Base-by-base conservation (phyloP, 1,140 invertebrate species). In the Adoxophyes honmai region DNA sequence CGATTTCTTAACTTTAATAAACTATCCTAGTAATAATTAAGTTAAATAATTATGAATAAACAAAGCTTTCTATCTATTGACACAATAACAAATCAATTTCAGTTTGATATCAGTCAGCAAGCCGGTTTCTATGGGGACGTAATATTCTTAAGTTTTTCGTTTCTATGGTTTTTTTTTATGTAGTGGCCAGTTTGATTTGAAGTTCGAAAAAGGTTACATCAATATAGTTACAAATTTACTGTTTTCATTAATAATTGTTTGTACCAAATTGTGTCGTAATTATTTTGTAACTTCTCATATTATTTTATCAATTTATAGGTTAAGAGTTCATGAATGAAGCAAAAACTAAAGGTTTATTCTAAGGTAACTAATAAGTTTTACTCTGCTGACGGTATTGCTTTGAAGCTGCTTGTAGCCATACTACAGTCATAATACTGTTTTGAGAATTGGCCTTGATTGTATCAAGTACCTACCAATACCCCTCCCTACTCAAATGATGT, bases 341-440 rank as follows among this genome's bases (percentile, higher is more conserved):
- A 79, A 72, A 82, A 62, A 69, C 54, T 78, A 54, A 71, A 84
- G 71, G 51, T 66, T 44, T 75, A 78, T 60, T 74, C 74, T 13
- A 79, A 78, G 79, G 78, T 82, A 82, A 74, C 11, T 34, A 34
- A 52, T 52, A 1, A 28, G n/a, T 8, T 11, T 15, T 11, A 4
- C 10, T 8, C 5, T 10, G 33, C 51, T 16, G 34, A 35, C 8
- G 14, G 0, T 34, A 8, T 52, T 10, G 51, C 51, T 52, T 8
- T 52, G 34, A 34, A 34, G 33, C 34, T 52, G 33, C 51, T 35
- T 52, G 16, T 35, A 52, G 4, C 28, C 15, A 10, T 10, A 34
- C 34, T 0, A 52, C 10, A n/a, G n/a, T n/a, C n/a, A n/a, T 15
- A 6, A 35, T 52, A 11, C 13, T n/a, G 8, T 11, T 52, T 4